Evolutionary conservation across 2,888 invertebrate genomes (phyloP).

Genomic region (Lycophotia porphyrea): DNA sequence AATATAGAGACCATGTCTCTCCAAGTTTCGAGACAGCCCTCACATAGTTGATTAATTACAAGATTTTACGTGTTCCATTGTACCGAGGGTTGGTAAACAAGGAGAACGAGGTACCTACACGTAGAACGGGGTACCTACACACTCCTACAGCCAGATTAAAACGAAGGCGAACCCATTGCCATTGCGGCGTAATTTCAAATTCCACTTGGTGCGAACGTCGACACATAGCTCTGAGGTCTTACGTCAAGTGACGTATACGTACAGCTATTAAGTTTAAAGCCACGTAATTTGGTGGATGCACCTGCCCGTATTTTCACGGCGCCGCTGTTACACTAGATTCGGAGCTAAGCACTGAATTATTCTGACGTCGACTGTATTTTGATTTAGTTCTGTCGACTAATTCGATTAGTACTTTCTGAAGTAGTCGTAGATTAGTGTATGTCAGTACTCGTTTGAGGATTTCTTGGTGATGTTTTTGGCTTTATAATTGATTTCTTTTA

Average conservation of each 20-base stretch:
- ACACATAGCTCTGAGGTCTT: constrained; percentile 71
- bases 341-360: constrained; percentile 70
- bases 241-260: constrained; percentile 68
- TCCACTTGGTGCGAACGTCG: constrained; percentile 72
- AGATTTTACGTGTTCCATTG: constrained; percentile 37
- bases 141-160: constrained; percentile 69
- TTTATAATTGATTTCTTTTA: neutral
- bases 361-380: constrained; percentile 66
- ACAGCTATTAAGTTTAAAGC: constrained; percentile 78
- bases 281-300: constrained; percentile 80
- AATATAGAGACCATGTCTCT: constrained; percentile 2
- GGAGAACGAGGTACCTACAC: constrained; percentile 14
- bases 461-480: constrained; percentile 9
- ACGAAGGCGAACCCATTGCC: constrained; percentile 68
- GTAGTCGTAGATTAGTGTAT: constrained; percentile 10
- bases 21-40: constrained; percentile 23
- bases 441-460: constrained; percentile 13
- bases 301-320: constrained; percentile 80
- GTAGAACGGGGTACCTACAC: constrained; percentile 5
- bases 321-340: constrained; percentile 68
- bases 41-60: constrained; percentile 55
- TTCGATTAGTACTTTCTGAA: constrained; percentile 53
- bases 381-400: constrained; percentile 53
- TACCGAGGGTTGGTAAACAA: constrained; percentile 41
- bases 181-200: constrained; percentile 75